Base-by-base conservation (phyloP, 2,113 vertebrate species). In the Mesoclemmys tuberculata region DNA sequence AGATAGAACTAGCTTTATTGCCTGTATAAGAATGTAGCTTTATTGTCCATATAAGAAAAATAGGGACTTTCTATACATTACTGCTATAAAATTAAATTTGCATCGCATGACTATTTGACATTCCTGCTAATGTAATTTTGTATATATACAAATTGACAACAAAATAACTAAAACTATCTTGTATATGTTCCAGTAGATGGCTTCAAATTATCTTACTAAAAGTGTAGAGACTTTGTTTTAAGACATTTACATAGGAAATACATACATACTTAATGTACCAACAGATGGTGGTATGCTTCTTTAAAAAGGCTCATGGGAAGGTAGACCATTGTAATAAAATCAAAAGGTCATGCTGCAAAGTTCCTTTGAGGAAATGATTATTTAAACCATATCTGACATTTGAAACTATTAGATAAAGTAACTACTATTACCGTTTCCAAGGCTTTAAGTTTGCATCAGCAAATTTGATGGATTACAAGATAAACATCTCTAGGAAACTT, bases 211-310 rank as follows among this genome's bases (percentile, higher is more conserved):
- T 89, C 90, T 85, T 49, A 48, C 24, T 27, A 68, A 56, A 93
- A 79, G 6, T 55, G 84, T 0, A 56, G 88, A 79, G 93, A 84
- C 10, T 89, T 85, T 80, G 2, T 82, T 81, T 46, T 77, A 55
- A 89, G 78, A 90, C 1, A 51, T 92, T 87, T 95, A 85, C 12
- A 29, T n/a, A 90, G 61, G 77, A 95, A 94, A 87, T 64, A 87
- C 35, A 89, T 84, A 94, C 95, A 92, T 82, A 89, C n/a, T 74
- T 87, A 90, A 78, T 78, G 74, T 79, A 86, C 44, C 80, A 96
- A 95, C 87, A 96, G 92, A 95, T 93, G 93, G 92, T 96, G 71
- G 6, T 90, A 29, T 87, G n/a, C 48, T 92, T 80, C 86, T 93
- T 96, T 84, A 75, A 68, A 96, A 94, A 95, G 31, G 35, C 26